These are phyloP conservation scores for Eriosoma lanigerum DNA, from an alignment of 1,140 invertebrate genomes.

Conservation along the genomic window DNA sequence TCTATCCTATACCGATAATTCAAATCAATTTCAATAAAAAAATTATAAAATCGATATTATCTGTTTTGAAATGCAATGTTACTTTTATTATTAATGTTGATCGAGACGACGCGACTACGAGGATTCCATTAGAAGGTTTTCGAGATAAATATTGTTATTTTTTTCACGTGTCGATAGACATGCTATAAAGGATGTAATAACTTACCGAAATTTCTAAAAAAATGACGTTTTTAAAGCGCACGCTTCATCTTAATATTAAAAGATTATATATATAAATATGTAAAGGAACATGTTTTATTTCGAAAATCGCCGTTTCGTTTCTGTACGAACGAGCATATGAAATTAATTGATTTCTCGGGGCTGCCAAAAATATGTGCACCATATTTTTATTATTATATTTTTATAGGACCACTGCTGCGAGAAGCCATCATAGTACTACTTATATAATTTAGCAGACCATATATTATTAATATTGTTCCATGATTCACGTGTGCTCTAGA, in stretches of 20 bases:
- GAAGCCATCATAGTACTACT: not conserved
- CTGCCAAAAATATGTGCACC: not conserved
- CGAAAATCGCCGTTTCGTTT: not conserved
- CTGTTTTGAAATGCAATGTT: no score
- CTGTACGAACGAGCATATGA: not conserved
- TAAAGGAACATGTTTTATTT: constrained; percentile 17
- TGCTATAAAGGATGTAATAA: not conserved
- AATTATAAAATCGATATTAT: no score
- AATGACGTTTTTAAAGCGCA: not conserved
- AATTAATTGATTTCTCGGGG: constrained; percentile 1
- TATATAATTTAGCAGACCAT: not conserved
- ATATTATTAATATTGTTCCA: not conserved
- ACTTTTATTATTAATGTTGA: no score
- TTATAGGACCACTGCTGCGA: not conserved
- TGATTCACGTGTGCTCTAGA: no score
- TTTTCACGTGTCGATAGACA: not conserved
- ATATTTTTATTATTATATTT: not conserved
- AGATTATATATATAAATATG: not conserved
- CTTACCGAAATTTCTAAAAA: not conserved
- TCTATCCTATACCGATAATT: no score
- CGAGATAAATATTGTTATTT: not conserved
- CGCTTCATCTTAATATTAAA: no score
- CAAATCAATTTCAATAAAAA: no score
- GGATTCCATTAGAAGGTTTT: no score
- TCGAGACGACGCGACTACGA: no score